Base-by-base conservation (phyloP, 2,888 invertebrate genomes). In the Scaptomyza parva region DNA sequence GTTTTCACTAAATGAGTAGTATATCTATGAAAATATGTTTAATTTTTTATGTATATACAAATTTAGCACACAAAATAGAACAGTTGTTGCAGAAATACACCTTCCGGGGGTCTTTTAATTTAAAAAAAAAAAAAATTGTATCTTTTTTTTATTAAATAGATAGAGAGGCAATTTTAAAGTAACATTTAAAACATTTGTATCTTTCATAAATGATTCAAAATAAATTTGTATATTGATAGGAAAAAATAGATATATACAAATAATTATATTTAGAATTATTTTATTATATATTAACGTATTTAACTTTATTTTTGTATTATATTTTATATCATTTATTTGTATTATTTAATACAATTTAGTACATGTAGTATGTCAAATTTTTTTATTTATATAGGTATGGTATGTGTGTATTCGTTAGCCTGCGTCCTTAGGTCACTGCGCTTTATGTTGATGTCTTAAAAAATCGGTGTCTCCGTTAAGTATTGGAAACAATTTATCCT, bases 91-190 rank as follows among this genome's bases (percentile, higher is more conserved):
- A 84, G 71, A 84, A 80, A 71, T 72, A 86, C 61, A 69, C 71
- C 74, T 84, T 86, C 60, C 85, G 85, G 87, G 87, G 87, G 87
- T 78, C 85, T 48, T 65, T 3, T 86, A 81, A 8, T n/a, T n/a
- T 4, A 8, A 6, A 5, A 6, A 7, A 14, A 2, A 7, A 2
- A 7, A 14, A 53, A 43, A 20, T 76, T 80, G 76, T 69, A 80
- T 50, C 44, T 35, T 59, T 52, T 62, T 54, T 35, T 37, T 24
- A 55, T 64, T 76, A 58, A 74, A 48, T 54, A 68, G 47, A 44
- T 44, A 55, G 50, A 66, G 45, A 74, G 59, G 63, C 67, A 64
- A 58, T 24, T 39, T n/a, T 12, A 26, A 18, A 9, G n/a, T 3
- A 4, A 39, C 18, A 11, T 39, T 17, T 11, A 11, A 11, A 1